These are phyloP conservation scores for Ellobius talpinus DNA, from an alignment of 2,113 vertebrate genomes.

Conservation along the genomic window DNA sequence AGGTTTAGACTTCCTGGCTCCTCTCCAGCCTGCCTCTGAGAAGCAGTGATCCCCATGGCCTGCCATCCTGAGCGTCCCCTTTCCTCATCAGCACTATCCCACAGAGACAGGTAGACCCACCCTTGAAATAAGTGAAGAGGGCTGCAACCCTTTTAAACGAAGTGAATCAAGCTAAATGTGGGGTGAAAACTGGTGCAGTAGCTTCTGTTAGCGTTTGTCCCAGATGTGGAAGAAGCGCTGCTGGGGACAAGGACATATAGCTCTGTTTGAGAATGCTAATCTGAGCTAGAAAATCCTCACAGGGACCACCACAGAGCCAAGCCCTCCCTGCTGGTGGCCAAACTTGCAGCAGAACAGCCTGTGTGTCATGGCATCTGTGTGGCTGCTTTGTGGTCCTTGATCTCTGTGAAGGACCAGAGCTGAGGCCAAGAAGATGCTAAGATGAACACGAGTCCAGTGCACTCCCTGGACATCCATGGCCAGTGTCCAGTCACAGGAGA, in stretches of 20 bases:
- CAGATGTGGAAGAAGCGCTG: neutral
- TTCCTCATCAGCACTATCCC: neutral
- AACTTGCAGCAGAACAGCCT: neutral
- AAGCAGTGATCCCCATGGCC: neutral
- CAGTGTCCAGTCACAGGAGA: neutral
- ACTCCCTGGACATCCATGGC: neutral
- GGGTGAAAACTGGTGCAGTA: neutral
- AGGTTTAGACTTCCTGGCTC: neutral
- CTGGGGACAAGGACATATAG: neutral
- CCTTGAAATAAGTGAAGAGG: neutral
- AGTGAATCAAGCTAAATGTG: neutral
- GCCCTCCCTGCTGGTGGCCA: neutral
- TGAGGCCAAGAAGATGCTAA: neutral
- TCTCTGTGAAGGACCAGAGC: neutral
- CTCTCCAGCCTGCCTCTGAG: neutral
- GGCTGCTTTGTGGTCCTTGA: neutral
- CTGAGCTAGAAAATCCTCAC: neutral
- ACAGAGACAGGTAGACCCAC: neutral
- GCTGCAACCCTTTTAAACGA: neutral
- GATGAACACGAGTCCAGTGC: neutral
- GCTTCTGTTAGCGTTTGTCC: constrained; percentile 23
- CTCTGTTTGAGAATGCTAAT: neutral
- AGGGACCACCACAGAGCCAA: neutral
- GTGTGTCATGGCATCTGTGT: accelerated
- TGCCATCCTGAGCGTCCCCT: neutral